These are phyloP conservation scores for Tetranychus truncatus DNA, from an alignment of 2,888 invertebrate genomes.

Conservation along the genomic window DNA sequence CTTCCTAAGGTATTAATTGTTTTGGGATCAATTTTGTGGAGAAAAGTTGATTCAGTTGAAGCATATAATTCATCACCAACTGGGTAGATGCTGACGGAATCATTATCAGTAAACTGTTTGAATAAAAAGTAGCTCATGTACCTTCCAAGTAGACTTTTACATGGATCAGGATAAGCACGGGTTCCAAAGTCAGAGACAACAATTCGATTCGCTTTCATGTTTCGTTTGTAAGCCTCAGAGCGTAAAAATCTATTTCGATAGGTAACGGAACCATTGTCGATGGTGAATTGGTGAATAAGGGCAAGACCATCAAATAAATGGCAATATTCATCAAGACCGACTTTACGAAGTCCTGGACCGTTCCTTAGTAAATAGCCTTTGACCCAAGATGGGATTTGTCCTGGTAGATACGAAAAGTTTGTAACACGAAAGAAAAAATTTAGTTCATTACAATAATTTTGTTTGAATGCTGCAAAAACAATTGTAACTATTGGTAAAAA, in stretches of 20 bases:
- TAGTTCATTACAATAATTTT: no score
- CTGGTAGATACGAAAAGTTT: constrained; percentile 28
- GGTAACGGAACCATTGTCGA: constrained; percentile 47
- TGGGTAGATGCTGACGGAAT: constrained; percentile 73
- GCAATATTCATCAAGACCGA: constrained; percentile 55
- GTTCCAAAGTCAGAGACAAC: constrained; percentile 72
- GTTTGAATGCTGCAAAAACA: no score
- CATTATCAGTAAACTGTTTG: constrained; percentile 49
- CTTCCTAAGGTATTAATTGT: constrained; percentile 55
- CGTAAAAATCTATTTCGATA: constrained; percentile 60
- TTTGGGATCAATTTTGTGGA: constrained; percentile 52
- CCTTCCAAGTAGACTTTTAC: constrained; percentile 35
- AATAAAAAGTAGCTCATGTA: constrained; percentile 22
- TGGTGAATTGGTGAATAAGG: constrained; percentile 42
- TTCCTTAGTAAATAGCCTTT: constrained; percentile 59
- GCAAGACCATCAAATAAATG: constrained; percentile 82
- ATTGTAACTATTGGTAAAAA: no score
- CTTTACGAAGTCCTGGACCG: constrained; percentile 66
- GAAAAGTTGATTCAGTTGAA: constrained; percentile 60
- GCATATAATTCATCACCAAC: constrained; percentile 72
- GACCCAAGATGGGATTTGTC: constrained; percentile 53
- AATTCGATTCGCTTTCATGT: constrained; percentile 53
- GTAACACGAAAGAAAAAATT: no score
- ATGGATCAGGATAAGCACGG: constrained; percentile 52
- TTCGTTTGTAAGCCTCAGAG: constrained; percentile 41